Base-by-base conservation (phyloP, 2,888 invertebrate genomes). In the Ctena decussata region DNA sequence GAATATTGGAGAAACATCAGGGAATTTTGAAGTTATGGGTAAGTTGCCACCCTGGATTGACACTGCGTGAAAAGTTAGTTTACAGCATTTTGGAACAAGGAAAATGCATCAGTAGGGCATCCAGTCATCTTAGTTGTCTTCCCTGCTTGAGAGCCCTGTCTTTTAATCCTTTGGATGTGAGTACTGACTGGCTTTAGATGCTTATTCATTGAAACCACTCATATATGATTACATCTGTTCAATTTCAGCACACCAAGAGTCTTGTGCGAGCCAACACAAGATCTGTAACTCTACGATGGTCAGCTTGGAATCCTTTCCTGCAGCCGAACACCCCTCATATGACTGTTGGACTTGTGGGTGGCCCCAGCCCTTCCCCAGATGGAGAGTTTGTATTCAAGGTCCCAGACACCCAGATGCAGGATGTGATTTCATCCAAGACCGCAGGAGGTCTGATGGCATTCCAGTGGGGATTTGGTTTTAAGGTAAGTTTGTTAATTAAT, bases 241-340 rank as follows among this genome's bases (percentile, higher is more conserved):
- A 5, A 18, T 53, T 65, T 2, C 35, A 65, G 93, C 69, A 89
- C 46, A 82, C 91, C 30, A 84, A 84, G 49, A 93, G 90, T 69
- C 70, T 92, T 30, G 87, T 88, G 1, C 80, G 94, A 35, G 91
- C 93, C 30, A 92, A 91, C 80, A 92, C 93, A 30, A 86, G 94
- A 73, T 92, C 91, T 24, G 93, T 94, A 8, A 90, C 94, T 1
- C 84, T 96, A 2, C 94, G 96, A 15, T 96, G 96, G 96, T 95
- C 95, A 21, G 96, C 95, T 0, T 96, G 96, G 96, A 94, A 94
- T 76, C 96, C 96, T 0, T 95, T 95, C 83, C 82, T 92, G 0
- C 93, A 94, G 30, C 91, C 93, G 8, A 85, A 86, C 71, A 88
- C 82, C 21, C 86, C 86, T 0, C 93, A 94, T 65, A 91, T 94